phyloP scores from a whole-genome alignment of 2,888 invertebrate genomes.

The Mycalesis mineus region DNA sequence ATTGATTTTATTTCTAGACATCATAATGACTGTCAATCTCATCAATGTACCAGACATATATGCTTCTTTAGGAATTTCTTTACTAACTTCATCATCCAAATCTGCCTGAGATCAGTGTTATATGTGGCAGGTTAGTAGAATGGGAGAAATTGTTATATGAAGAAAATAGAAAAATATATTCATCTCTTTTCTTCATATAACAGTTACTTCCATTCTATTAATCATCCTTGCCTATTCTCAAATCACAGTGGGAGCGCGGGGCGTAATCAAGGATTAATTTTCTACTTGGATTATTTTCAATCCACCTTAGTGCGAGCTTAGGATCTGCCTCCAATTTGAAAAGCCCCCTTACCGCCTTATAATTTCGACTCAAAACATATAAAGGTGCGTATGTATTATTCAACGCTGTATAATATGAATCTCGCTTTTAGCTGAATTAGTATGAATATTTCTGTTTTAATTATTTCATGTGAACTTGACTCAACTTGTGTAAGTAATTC shows the following conservation, averaged over 20 bases:
- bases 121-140: too few relatives aligned
- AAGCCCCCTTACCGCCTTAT: conserved; percentile 49
- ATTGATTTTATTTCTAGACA: too few relatives aligned
- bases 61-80: too few relatives aligned
- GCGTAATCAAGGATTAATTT: conserved; percentile 77
- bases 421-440: conserved; percentile 3
- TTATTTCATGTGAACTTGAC: background rate
- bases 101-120: too few relatives aligned
- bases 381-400: conserved; percentile 28
- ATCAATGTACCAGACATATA: too few relatives aligned
- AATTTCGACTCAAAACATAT: conserved; percentile 42
- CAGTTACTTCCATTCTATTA: conserved; percentile 33
- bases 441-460: conserved; percentile 10
- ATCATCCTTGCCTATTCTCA: conserved; percentile 43
- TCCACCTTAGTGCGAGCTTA: conserved; percentile 66
- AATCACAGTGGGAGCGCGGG: conserved; percentile 53
- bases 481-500: background rate
- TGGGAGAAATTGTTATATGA: too few relatives aligned
- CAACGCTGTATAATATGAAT: conserved; percentile 30
- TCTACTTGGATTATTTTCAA: conserved; percentile 77
- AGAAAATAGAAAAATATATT: too few relatives aligned
- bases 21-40: too few relatives aligned
- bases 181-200: background rate
- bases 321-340: conserved; percentile 66
- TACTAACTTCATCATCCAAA: too few relatives aligned